Evolutionary conservation across 2,797 vertebrate species (phyloP), one percentile per base, ranked within the genome.

Genomic region (Ctenopoma multispine): DNA sequence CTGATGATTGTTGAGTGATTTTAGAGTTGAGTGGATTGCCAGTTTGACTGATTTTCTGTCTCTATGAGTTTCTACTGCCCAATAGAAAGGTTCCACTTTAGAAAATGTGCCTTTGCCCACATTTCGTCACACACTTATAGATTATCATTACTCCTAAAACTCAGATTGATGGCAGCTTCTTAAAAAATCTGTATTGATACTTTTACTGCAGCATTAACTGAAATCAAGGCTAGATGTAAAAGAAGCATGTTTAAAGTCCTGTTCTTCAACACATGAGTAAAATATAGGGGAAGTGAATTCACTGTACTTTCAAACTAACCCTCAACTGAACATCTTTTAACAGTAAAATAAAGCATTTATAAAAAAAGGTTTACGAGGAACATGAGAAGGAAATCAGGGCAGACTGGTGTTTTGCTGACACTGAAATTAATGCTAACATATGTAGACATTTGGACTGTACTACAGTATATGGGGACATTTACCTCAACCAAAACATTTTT

Each of bases 1-100:
- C 80, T 79, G 83, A 89, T 87, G 89, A 87, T 73, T 85, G 72
- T 69, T 62, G 84, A 88, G 80, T 87, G 89, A 89, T 87, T 90
- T 85, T 85, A 84, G 74, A 88, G 77, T 84, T 84, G 81, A 91
- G 90, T 89, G 80, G 72, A 86, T 86, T 84, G 87, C 77, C 68
- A 76, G 72, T 90, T 82, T 82, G 78, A 89, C 82, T 87, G 79
- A 89, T 91, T 88, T 83, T 73, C 69, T 81, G 60, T 85, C 80
- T 69, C 29, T 70, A 38, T 71, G 79, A 81, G 66, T 80, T 82
- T 80, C 72, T 63, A 49, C 50, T 47, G 29, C 70, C 68, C 62
- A 63, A 67, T 65, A 47, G 61, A 57, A 84, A 71, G 50, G 49
- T 80, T 75, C 75, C 75, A 82, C 78, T 88, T 86, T 69, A 79